Percentiles rank a stretch among this genome's conserved stretches.
phyloP scores from a whole-genome alignment of 1,140 invertebrate genomes.

The Cotesia glomerata region DNA sequence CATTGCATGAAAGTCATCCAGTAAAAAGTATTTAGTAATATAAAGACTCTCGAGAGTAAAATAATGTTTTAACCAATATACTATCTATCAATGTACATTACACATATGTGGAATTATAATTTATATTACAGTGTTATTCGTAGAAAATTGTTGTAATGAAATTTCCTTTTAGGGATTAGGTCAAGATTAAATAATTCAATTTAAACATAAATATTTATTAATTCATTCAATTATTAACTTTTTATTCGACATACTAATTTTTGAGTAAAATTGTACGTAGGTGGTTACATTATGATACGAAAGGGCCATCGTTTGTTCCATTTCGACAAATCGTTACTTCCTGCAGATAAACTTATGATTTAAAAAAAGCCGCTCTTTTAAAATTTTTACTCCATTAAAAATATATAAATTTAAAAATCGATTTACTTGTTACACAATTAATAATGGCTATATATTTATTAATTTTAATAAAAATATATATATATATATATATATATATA shows the following conservation, averaged over 20 bases:
- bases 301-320: not conserved
- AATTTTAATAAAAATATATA: not conserved
- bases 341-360: constrained; percentile 23
- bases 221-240: not conserved
- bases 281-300: not conserved
- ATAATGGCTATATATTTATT: constrained; percentile 27
- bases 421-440: constrained; percentile 35
- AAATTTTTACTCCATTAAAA: constrained; percentile 4
- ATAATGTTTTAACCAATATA: not conserved
- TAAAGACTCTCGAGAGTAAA: not conserved
- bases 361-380: too few relatives aligned
- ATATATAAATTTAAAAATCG: constrained; percentile 16
- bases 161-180: not conserved
- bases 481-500: too few relatives aligned
- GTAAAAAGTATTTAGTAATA: not conserved
- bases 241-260: not conserved
- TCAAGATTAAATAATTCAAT: not conserved
- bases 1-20: not conserved
- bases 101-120: not conserved
- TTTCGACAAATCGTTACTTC: constrained; percentile 30
- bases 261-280: not conserved
- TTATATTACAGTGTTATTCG: not conserved
- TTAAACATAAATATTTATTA: not conserved
- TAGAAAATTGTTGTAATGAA: not conserved
- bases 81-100: not conserved